Conservation (phyloP, 2,797 vertebrate genomes). For the Labroides dimidiatus region DNA sequence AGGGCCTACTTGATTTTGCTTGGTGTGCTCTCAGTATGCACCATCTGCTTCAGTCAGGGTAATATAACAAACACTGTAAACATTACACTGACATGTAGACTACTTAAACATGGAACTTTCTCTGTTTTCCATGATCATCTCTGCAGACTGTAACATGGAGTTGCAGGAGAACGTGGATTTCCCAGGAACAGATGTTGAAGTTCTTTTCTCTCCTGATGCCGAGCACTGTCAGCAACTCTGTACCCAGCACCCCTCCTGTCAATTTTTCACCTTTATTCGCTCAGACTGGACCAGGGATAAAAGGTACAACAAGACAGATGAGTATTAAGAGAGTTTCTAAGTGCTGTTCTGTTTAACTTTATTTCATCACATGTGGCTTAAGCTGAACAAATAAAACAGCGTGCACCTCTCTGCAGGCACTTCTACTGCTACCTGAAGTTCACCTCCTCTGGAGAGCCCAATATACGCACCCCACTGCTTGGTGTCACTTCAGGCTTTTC, state of each 20-base stretch:
- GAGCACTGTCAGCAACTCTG: slow-evolving; percentile 86
- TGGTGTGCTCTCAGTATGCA: slow-evolving; percentile 49
- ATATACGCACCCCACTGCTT: neutral
- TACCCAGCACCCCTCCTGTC: slow-evolving; percentile 86
- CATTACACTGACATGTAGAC: neutral
- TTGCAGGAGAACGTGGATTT: slow-evolving; percentile 82
- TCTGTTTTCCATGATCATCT: neutral
- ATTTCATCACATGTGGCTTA: too few species aligned
- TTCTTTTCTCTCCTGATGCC: slow-evolving; percentile 78
- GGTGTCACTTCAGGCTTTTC: slow-evolving; percentile 75
- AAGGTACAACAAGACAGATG: slow-evolving; percentile 34
- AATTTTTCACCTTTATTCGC: slow-evolving; percentile 86
- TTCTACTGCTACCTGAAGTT: slow-evolving; percentile 76
- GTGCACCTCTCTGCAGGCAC: slow-evolving; percentile 42
- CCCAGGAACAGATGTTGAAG: slow-evolving; percentile 81
- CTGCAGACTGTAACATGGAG: slow-evolving; percentile 77
- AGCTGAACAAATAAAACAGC: neutral
- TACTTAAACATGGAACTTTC: neutral
- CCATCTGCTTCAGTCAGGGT: slow-evolving; percentile 58
- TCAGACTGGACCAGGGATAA: slow-evolving; percentile 68
- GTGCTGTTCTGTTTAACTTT: too few species aligned
- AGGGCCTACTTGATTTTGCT: slow-evolving; percentile 2
- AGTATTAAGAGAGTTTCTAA: too few species aligned
- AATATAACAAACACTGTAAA: slow-evolving; percentile 9
- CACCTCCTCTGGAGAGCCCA: slow-evolving; percentile 44